Evolutionary conservation across 1,140 invertebrate species (phyloP).

Genomic region (Drosophila azteca): DNA sequence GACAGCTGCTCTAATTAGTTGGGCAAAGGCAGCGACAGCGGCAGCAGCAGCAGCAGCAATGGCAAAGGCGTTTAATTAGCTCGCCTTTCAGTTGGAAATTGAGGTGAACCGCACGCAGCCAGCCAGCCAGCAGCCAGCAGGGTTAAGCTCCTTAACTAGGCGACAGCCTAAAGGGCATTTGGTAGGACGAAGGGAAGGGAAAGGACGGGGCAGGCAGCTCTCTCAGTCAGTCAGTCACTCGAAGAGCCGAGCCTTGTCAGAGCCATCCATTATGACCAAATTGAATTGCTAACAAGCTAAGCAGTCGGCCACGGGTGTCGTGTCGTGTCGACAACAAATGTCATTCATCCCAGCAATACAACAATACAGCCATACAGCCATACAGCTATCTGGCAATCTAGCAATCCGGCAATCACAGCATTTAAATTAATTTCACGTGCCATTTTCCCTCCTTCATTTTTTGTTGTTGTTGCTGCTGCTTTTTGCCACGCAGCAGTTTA

Average conservation of each 20-base stretch:
- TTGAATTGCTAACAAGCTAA: constrained; percentile 60
- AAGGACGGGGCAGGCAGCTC: no score
- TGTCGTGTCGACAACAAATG: constrained; percentile 30
- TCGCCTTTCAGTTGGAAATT: constrained; percentile 43
- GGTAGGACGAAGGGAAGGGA: no score
- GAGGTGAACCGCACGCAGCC: constrained; percentile 52
- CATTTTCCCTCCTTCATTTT: constrained; percentile 16
- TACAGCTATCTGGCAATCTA: background rate
- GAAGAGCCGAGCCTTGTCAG: background rate
- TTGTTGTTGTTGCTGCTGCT: background rate
- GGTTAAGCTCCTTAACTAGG: constrained; percentile 63
- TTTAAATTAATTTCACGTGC: constrained; percentile 74
- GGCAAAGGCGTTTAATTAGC: constrained; percentile 70
- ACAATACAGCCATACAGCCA: no score
- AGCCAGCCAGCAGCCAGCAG: constrained; percentile 25
- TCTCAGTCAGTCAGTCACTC: no score
- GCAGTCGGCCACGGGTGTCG: background rate
- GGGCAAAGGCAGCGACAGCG: constrained; percentile 25
- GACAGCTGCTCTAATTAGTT: constrained; percentile 74
- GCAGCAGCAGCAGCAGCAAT: constrained; percentile 1
- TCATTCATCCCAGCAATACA: constrained; percentile 17
- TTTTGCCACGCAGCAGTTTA: constrained; percentile 29
- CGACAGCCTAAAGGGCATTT: constrained; percentile 27
- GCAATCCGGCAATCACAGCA: constrained; percentile 40
- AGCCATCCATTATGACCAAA: constrained; percentile 58